Base-by-base conservation (phyloP, 2,797 vertebrate species). In the Morelia viridis region DNA sequence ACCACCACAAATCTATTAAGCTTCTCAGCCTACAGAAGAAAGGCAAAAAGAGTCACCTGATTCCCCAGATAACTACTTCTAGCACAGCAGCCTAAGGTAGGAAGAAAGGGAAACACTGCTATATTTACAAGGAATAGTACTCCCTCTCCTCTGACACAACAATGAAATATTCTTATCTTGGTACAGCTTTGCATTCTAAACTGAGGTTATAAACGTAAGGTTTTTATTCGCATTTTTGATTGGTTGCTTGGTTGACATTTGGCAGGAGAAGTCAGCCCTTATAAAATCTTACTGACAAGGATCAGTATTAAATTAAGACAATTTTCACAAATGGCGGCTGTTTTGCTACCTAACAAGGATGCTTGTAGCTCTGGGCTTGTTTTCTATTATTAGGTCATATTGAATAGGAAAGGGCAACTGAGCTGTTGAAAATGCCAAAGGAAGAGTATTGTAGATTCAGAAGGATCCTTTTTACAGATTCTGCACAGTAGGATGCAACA, bases 341-440 rank as follows among this genome's bases (percentile, higher is more conserved):
- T 90, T 92, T 60, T 53, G 26, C 56, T 92, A 89, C 83, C 93
- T 92, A 80, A 91, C 80, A 12, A 62, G 53, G 2, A 80, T 68
- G 19, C 8, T 57, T 91, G 22, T 64, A 88, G 88, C 1, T 0
- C 93, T 90, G 1, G 5, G 35, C 60, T 41, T 93, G 64, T 26
- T 87, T 93, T 58, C 89, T 19, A 1, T 87, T 85, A 26, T 84
- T 68, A 91, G 71, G 41, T 85, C 46, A 89, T 31, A 90, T 89
- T 86, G 95, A 94, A 94, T 57, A 90, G 91, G 0, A 17, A 93
- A 92, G 64, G 57, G 68, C n/a, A 93, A 13, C 85, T 92, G 61
- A 88, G 41, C 85, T 84, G 58, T n/a, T 86, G 61, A 93, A 92
- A 57, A 56, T 87, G 57, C 90, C 85, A 93, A 17, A 56, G 76